Evolutionary conservation across 2,113 vertebrate species (phyloP).

Genomic region (Actenoides hombroni): DNA sequence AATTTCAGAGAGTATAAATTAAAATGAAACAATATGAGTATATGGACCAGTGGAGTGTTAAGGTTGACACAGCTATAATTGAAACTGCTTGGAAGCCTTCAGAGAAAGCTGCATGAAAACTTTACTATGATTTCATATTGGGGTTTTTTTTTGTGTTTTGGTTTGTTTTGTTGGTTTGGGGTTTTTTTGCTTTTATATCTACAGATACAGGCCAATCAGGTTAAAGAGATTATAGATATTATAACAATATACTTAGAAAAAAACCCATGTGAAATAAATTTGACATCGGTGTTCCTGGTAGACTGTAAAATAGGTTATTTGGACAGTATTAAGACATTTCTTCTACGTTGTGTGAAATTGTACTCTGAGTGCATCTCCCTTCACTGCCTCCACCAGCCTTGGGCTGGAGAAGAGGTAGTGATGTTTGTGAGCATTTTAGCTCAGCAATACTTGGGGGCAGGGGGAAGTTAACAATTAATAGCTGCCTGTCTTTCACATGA

Average conservation of each 20-base stretch:
- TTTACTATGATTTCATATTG: neutral
- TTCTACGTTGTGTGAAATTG: slow-evolving; percentile 5
- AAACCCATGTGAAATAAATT: slow-evolving; percentile 4
- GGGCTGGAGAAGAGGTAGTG: neutral
- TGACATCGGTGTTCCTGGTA: neutral
- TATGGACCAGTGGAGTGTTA: neutral
- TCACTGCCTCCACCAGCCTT: neutral
- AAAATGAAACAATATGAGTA: neutral
- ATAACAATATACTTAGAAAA: neutral
- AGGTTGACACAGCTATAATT: neutral
- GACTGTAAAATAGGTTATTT: neutral
- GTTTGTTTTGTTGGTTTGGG: no score
- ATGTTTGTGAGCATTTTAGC: neutral
- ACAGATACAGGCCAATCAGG: neutral
- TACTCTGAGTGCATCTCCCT: neutral
- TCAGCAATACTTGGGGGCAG: neutral
- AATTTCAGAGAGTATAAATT: neutral
- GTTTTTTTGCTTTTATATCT: neutral
- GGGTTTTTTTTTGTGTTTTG: neutral
- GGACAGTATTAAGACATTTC: slow-evolving; percentile 39
- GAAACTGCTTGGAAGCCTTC: neutral
- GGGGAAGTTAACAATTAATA: neutral
- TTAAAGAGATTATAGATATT: neutral
- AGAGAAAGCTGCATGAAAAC: neutral
- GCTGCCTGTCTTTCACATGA: neutral